Percentiles rank a stretch among this genome's conserved stretches.
phyloP scores from a whole-genome alignment of 1,140 invertebrate species.

The Drosophila micromelanica region DNA sequence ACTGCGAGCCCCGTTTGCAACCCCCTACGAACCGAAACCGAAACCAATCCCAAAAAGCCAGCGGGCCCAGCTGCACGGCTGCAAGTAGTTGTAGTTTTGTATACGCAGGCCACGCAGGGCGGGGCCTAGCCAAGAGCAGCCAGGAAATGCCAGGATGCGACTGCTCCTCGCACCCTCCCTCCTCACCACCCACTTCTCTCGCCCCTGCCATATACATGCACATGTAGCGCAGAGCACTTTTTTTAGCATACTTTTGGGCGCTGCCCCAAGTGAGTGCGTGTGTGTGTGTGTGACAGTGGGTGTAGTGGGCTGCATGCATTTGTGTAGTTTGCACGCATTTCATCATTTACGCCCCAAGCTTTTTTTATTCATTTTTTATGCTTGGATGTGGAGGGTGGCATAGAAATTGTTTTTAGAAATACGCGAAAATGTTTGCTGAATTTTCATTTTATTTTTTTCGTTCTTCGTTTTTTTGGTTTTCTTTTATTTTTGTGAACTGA shows the following conservation, averaged over 20 bases:
- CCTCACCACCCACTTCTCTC: background rate
- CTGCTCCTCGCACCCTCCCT: background rate
- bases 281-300: slow-evolving; percentile 15
- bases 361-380: slow-evolving; percentile 10
- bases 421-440: slow-evolving; percentile 80
- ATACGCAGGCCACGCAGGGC: slow-evolving; percentile 69
- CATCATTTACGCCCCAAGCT: slow-evolving; percentile 64
- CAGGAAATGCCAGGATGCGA: slow-evolving; percentile 23
- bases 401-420: slow-evolving; percentile 83
- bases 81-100: slow-evolving; percentile 49
- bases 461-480: slow-evolving; percentile 20
- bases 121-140: slow-evolving; percentile 63
- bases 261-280: slow-evolving; percentile 21
- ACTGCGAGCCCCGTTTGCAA: slow-evolving; percentile 51
- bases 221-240: slow-evolving; percentile 42
- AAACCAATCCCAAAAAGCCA: slow-evolving; percentile 75
- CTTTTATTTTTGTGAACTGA: slow-evolving; percentile 28
- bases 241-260: slow-evolving; percentile 50
- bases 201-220: slow-evolving; percentile 22
- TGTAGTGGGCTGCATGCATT: slow-evolving; percentile 43
- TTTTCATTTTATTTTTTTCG: slow-evolving; percentile 32
- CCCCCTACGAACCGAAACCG: slow-evolving; percentile 69
- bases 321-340: slow-evolving; percentile 81
- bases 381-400: slow-evolving; percentile 31
- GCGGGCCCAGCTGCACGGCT: slow-evolving; percentile 35